These are phyloP conservation scores for Megaceryle alcyon DNA, from an alignment of 2,797 vertebrate genomes.

Conservation along the genomic window DNA sequence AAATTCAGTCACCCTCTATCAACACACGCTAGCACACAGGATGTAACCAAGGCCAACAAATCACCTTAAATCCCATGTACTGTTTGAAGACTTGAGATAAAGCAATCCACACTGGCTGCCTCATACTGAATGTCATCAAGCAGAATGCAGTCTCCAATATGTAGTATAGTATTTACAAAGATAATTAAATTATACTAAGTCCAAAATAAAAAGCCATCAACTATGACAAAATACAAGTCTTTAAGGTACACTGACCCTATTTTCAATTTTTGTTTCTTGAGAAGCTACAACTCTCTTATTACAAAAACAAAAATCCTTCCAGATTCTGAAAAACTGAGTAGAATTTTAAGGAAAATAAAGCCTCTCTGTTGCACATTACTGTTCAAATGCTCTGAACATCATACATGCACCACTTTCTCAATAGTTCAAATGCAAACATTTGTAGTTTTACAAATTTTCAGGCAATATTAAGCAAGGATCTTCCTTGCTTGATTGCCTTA, in stretches of 20 bases:
- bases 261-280: background rate
- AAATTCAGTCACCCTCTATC: slow-evolving; percentile 21
- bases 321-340: background rate
- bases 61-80: background rate
- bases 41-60: background rate
- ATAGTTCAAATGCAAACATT: background rate
- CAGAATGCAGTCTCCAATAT: background rate
- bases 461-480: background rate
- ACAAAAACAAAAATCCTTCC: background rate
- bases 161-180: background rate
- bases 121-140: background rate
- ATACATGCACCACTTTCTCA: background rate
- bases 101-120: background rate
- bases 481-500: background rate
- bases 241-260: background rate
- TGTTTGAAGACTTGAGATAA: background rate
- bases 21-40: background rate
- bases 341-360: background rate
- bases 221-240: background rate
- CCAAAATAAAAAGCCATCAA: background rate
- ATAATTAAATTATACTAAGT: background rate
- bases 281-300: background rate
- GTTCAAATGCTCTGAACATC: background rate
- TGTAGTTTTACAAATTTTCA: background rate
- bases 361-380: background rate